phyloP scores from a whole-genome alignment of 2,797 vertebrate species.

The Macrochelys suwanniensis region DNA sequence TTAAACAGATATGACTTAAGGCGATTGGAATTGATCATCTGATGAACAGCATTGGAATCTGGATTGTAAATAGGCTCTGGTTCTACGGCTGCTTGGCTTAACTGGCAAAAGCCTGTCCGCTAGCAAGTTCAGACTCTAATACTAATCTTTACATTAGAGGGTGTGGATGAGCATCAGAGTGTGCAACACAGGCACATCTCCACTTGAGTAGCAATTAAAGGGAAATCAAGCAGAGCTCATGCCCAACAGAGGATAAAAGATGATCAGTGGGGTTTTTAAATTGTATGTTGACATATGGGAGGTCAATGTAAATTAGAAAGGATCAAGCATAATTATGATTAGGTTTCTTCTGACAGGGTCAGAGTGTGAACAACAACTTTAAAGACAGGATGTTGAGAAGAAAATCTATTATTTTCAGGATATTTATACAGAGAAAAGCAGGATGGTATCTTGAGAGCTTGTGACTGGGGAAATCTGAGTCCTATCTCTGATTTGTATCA shows the following conservation, averaged over 20 bases:
- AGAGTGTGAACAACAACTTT: background rate
- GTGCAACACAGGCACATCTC: conserved; percentile 12
- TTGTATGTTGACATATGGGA: conserved; percentile 29
- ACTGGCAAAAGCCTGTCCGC: conserved; percentile 6
- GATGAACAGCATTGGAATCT: conserved; percentile 29
- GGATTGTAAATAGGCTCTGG: conserved; percentile 27
- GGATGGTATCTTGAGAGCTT: no score
- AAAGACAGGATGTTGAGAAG: background rate
- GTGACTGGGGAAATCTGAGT: no score
- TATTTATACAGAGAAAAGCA: background rate
- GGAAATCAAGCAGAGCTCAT: conserved; percentile 62
- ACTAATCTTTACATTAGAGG: conserved; percentile 23
- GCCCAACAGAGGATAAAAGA: conserved; percentile 64
- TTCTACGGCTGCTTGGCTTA: background rate
- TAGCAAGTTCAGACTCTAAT: conserved; percentile 13
- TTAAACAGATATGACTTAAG: conserved; percentile 38
- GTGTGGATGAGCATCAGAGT: conserved; percentile 42
- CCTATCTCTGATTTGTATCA: background rate
- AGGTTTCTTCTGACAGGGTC: background rate
- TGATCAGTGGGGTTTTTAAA: conserved; percentile 42
- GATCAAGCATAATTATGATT: conserved; percentile 23
- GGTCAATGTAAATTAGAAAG: conserved; percentile 55
- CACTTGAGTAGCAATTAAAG: conserved; percentile 57
- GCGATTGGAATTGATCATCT: conserved; percentile 48
- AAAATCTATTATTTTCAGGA: background rate